phyloP scores from a whole-genome alignment of 2,797 vertebrate genomes.

The Myripristis jacobus region DNA sequence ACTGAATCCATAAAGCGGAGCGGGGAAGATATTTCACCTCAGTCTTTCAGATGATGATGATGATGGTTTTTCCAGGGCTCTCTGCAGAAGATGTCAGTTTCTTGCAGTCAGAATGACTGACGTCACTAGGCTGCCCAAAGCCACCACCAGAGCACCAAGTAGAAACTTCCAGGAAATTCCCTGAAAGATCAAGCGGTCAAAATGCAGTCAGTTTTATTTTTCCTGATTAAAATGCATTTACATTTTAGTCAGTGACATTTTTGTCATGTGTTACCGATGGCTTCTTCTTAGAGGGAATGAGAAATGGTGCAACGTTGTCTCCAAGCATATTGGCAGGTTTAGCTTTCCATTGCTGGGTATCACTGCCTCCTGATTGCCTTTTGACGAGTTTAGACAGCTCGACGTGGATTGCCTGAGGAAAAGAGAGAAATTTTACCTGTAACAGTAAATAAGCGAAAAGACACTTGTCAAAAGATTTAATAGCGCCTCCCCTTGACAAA shows the following conservation, averaged over 20 bases:
- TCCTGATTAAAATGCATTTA: slow-evolving; percentile 19
- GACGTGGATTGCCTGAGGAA: slow-evolving; percentile 83
- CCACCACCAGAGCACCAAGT: slow-evolving; percentile 83
- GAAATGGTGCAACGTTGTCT: slow-evolving; percentile 74
- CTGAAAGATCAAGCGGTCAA: slow-evolving; percentile 71
- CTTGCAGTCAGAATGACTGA: slow-evolving; percentile 82
- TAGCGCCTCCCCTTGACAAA: not conserved
- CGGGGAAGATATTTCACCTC: slow-evolving; percentile 24
- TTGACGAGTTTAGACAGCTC: slow-evolving; percentile 87
- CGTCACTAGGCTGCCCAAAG: slow-evolving; percentile 82
- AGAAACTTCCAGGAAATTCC: slow-evolving; percentile 84
- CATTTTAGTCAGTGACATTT: not conserved
- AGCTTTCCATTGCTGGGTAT: slow-evolving; percentile 66
- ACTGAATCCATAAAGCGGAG: slow-evolving; percentile 39
- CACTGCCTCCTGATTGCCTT: slow-evolving; percentile 76
- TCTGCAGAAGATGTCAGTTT: slow-evolving; percentile 72
- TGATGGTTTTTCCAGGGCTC: slow-evolving; percentile 8
- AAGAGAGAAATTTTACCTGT: not conserved
- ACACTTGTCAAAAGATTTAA: not conserved
- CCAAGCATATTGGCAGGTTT: slow-evolving; percentile 75
- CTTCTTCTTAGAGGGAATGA: slow-evolving; percentile 74
- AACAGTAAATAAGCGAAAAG: not conserved
- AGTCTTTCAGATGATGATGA: not conserved
- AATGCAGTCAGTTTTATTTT: slow-evolving; percentile 7
- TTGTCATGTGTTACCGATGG: slow-evolving; percentile 68